A percentile compares a stretch with the other conserved stretches of the same genome.
phyloP scores from a whole-genome alignment of 2,113 vertebrate genomes.

The Isurus oxyrinchus region DNA sequence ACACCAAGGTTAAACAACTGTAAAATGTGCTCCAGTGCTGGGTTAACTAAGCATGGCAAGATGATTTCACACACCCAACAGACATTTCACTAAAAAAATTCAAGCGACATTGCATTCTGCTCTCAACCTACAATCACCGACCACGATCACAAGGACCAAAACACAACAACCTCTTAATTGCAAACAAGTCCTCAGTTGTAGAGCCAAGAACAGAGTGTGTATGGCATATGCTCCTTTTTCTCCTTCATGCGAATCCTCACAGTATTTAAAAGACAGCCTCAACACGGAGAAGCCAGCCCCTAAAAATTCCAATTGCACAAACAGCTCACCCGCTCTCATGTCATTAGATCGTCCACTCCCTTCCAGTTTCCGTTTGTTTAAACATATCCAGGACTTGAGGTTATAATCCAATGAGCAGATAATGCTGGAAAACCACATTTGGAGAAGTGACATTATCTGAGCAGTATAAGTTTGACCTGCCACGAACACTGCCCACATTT shows the following conservation, averaged over 20 bases:
- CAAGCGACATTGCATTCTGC: background rate
- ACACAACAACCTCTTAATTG: background rate
- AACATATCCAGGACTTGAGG: background rate
- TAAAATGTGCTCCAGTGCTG: background rate
- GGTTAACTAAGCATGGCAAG: background rate
- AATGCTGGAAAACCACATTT: background rate
- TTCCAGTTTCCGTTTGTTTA: background rate
- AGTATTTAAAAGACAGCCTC: background rate
- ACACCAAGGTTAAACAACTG: background rate
- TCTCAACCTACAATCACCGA: background rate
- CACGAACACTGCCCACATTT: background rate
- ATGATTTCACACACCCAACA: background rate
- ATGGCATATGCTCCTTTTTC: too few relatives aligned
- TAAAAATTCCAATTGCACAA: background rate
- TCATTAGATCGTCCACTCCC: background rate
- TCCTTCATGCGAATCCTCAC: background rate
- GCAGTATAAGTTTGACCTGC: background rate
- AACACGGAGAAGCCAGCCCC: background rate
- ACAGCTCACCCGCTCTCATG: background rate
- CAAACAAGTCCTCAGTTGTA: background rate
- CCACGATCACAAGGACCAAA: background rate
- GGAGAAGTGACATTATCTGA: background rate
- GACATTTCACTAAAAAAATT: background rate
- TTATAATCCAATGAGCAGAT: background rate
- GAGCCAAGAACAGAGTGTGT: too few relatives aligned